These are phyloP conservation scores for Sarcophaga rosellei DNA, from an alignment of 2,888 invertebrate species.

Conservation along the genomic window DNA sequence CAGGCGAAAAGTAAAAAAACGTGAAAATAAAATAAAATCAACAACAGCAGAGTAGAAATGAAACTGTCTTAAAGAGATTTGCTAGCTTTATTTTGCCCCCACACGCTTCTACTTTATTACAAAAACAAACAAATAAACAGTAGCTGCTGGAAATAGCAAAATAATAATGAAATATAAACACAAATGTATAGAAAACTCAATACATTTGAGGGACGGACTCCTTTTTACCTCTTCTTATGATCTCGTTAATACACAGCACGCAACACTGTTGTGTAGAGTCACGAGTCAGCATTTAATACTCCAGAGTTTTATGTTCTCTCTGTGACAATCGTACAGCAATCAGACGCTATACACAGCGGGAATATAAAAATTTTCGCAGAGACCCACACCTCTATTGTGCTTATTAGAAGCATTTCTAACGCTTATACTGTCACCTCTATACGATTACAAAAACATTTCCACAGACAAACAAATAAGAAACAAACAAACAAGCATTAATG, in stretches of 20 bases:
- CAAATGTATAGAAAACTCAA: conserved; percentile 2
- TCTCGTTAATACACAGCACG: background rate
- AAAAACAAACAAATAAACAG: background rate
- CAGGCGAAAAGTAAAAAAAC: background rate
- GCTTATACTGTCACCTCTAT: background rate
- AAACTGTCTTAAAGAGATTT: conserved; percentile 1
- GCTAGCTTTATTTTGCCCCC: background rate
- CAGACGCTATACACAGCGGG: conserved; percentile 2
- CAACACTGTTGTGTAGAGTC: conserved; percentile 5
- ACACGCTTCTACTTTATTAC: background rate
- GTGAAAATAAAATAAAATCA: background rate
- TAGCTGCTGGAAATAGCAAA: background rate
- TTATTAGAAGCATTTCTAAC: conserved; percentile 34
- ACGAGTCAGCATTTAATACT: conserved; percentile 48
- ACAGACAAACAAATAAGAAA: conserved; percentile 7
- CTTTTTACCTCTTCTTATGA: background rate
- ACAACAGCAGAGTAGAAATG: background rate
- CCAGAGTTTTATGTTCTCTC: conserved; percentile 16
- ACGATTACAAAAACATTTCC: background rate
- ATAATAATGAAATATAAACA: background rate
- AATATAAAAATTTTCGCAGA: background rate
- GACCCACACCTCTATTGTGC: background rate
- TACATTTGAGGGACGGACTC: conserved; percentile 29
- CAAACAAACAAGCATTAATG: background rate
- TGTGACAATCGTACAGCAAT: conserved; percentile 24